phyloP scores from a whole-genome alignment of 2,888 invertebrate species.

The Neria commutata region DNA sequence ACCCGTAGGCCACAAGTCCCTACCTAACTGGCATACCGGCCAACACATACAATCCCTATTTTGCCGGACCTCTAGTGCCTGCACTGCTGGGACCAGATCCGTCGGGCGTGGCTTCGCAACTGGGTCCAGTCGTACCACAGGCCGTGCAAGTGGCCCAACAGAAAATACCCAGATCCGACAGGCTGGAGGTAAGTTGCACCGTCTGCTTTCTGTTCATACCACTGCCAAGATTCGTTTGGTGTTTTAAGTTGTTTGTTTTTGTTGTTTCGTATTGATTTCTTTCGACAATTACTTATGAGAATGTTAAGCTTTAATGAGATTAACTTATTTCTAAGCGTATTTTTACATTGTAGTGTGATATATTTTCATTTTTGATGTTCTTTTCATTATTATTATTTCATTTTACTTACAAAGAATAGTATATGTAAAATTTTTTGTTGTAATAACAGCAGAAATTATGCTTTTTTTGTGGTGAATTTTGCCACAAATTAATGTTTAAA shows the following conservation, averaged over 20 bases:
- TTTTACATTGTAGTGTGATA: too few species aligned
- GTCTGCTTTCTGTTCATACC: background rate
- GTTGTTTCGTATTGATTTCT: background rate
- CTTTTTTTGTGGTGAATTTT: background rate
- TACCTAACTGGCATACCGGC: conserved; percentile 91
- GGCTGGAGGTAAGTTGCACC: conserved; percentile 90
- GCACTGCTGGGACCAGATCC: conserved; percentile 89
- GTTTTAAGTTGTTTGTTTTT: background rate
- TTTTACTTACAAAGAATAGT: background rate
- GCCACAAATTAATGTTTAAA: background rate
- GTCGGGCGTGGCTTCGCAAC: conserved; percentile 77
- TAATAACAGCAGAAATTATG: background rate
- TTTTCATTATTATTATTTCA: too few species aligned
- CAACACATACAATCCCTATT: conserved; percentile 90
- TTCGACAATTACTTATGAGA: background rate
- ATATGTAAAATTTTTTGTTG: background rate
- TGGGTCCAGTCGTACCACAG: conserved; percentile 80
- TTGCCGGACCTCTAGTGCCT: conserved; percentile 87
- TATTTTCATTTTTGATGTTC: too few species aligned
- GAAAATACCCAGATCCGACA: conserved; percentile 93
- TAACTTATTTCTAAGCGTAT: too few species aligned
- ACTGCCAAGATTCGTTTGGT: background rate
- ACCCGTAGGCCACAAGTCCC: conserved; percentile 80
- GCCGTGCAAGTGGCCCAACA: conserved; percentile 88
- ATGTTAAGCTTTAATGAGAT: too few species aligned